A percentile compares a stretch with the other conserved stretches of the same genome.
Evolutionary conservation across 2,888 invertebrate species (phyloP).

Genomic region (Onthophagus sagittarius): DNA sequence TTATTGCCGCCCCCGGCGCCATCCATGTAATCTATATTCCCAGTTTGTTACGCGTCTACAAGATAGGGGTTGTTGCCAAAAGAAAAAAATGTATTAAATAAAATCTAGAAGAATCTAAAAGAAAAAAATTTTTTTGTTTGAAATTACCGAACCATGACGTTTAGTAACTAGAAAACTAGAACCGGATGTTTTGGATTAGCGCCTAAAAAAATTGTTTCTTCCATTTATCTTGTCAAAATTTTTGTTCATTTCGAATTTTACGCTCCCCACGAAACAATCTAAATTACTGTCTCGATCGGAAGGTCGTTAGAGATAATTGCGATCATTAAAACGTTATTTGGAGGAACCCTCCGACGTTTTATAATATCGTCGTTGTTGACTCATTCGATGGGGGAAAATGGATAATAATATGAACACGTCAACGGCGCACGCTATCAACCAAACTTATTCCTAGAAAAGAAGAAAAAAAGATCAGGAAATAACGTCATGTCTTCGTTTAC

Average conservation of each 20-base stretch:
- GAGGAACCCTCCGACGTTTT: not conserved
- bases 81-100: not conserved
- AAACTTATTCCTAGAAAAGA: too few relatives aligned
- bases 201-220: not conserved
- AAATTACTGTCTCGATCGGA: not conserved
- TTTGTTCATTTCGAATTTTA: not conserved
- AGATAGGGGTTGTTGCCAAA: not conserved
- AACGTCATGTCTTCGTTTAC: too few relatives aligned
- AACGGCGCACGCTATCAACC: not conserved
- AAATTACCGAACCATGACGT: not conserved
- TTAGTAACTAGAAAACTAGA: not conserved
- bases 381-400: not conserved
- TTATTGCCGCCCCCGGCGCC: slow-evolving; percentile 1
- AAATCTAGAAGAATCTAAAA: too few relatives aligned
- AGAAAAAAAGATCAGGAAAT: too few relatives aligned
- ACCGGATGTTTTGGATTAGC: not conserved
- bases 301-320: not conserved
- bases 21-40: slow-evolving; percentile 1
- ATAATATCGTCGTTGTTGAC: not conserved
- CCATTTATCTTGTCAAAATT: not conserved
- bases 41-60: not conserved
- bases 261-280: not conserved
- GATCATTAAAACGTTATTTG: not conserved
- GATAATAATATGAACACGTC: not conserved
- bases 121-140: too few relatives aligned